A percentile compares a stretch with the other conserved stretches of the same genome.
These are phyloP conservation scores for Dasypolia templi DNA, from an alignment of 2,888 invertebrate genomes.

Conservation along the genomic window DNA sequence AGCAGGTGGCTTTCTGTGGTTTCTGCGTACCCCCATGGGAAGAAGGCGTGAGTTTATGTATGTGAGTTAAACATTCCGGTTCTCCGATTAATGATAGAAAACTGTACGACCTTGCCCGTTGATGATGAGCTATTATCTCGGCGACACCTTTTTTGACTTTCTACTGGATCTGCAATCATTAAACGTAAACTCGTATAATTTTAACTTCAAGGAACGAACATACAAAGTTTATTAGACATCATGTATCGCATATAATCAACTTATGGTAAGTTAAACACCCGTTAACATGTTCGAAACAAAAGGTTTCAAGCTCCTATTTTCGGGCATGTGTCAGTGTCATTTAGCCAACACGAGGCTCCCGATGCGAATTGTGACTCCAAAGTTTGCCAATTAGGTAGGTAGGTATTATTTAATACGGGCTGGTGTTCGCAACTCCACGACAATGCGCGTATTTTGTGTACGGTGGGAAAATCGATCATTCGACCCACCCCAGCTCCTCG, in stretches of 20 bases:
- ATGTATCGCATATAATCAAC: neutral
- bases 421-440: no score
- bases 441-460: no score
- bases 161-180: neutral
- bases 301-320: conserved; percentile 17
- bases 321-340: conserved; percentile 26
- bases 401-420: no score
- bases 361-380: conserved; percentile 45
- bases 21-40: no score
- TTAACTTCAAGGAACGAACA: neutral
- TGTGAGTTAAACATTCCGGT: conserved; percentile 31
- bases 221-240: conserved; percentile 2
- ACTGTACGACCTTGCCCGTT: neutral
- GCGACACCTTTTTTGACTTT: neutral
- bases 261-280: conserved; percentile 16
- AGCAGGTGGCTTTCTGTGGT: no score
- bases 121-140: neutral
- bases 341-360: conserved; percentile 1
- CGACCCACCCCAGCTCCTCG: no score
- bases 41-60: no score
- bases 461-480: no score
- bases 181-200: conserved; percentile 5
- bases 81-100: conserved; percentile 6
- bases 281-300: conserved; percentile 13
- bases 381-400: conserved; percentile 60